Conservation (phyloP, 2,113 vertebrate genomes). For the Eretmochelys imbricata region DNA sequence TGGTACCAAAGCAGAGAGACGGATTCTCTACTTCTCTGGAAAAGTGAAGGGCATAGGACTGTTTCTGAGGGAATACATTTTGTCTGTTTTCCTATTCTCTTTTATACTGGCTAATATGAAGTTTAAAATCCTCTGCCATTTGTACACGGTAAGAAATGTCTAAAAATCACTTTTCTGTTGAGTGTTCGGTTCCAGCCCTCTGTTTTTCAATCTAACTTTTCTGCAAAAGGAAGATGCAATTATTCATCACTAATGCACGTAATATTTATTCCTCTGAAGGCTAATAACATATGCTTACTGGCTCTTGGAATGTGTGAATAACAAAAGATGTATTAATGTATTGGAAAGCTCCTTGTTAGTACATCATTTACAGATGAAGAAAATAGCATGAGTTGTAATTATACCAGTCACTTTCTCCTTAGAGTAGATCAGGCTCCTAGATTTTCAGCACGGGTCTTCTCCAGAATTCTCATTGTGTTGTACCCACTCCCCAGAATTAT, state of each 20-base stretch:
- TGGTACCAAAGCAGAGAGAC: conserved; percentile 11
- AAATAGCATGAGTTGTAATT: background rate
- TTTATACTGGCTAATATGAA: background rate
- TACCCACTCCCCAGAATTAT: background rate
- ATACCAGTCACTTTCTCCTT: background rate
- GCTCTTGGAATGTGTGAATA: background rate
- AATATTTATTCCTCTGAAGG: background rate
- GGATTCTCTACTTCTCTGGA: background rate
- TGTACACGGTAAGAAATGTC: background rate
- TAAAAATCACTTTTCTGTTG: background rate
- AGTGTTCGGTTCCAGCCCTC: background rate
- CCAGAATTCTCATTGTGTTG: background rate
- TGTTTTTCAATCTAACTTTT: background rate
- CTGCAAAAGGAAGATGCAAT: background rate
- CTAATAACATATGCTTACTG: background rate
- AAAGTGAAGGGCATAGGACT: background rate
- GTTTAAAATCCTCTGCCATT: background rate
- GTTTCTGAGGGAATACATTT: background rate
- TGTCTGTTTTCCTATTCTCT: background rate
- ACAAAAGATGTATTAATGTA: background rate
- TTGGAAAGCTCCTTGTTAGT: background rate
- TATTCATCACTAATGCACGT: background rate
- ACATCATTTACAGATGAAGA: background rate
- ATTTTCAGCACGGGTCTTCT: background rate
- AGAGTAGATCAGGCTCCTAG: background rate